phyloP scores from a whole-genome alignment of 1,140 invertebrate genomes.

The Drosophila ohnishii region DNA sequence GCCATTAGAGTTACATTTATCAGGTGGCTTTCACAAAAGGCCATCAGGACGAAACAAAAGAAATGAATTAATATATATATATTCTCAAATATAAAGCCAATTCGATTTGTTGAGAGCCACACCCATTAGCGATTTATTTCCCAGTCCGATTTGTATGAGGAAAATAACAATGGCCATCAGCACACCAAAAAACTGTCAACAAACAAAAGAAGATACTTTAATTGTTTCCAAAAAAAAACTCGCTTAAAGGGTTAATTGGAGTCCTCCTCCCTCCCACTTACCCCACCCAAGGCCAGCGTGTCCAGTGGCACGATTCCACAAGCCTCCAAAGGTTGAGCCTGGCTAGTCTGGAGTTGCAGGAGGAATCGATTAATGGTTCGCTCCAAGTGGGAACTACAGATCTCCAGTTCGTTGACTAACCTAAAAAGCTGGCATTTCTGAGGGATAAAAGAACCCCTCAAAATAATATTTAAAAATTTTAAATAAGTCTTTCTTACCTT shows the following conservation, averaged over 20 bases:
- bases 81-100: slow-evolving; percentile 23
- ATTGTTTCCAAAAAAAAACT: neutral
- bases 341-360: slow-evolving; percentile 52
- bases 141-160: slow-evolving; percentile 75
- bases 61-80: neutral
- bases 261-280: slow-evolving; percentile 36
- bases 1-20: neutral
- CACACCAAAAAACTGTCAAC: slow-evolving; percentile 60
- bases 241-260: neutral
- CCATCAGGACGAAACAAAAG: neutral
- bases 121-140: slow-evolving; percentile 66
- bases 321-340: slow-evolving; percentile 25
- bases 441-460: neutral
- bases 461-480: neutral
- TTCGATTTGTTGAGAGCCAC: slow-evolving; percentile 24
- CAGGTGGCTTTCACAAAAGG: neutral
- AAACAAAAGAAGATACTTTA: slow-evolving; percentile 29
- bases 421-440: slow-evolving; percentile 61
- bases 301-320: slow-evolving; percentile 71
- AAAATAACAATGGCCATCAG: slow-evolving; percentile 74
- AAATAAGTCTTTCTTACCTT: slow-evolving; percentile 33
- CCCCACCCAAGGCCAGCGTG: slow-evolving; percentile 61
- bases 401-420: slow-evolving; percentile 52
- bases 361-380: slow-evolving; percentile 64
- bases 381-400: slow-evolving; percentile 39